Conservation (phyloP, 1,140 invertebrate species). For the Cephus cinctus region DNA sequence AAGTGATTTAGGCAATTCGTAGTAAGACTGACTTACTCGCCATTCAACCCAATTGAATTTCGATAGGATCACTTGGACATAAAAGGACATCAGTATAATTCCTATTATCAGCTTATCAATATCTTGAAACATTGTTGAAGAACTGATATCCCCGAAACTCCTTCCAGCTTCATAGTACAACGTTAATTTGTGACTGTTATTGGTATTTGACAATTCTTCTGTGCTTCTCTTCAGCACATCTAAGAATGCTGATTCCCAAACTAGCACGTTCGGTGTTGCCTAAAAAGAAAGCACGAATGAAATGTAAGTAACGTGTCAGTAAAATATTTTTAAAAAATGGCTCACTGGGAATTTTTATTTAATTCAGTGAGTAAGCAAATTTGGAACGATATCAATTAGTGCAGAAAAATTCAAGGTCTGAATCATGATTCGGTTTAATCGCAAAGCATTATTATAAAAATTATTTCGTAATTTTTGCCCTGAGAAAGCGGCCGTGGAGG, state of each 20-base stretch:
- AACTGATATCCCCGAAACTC: conserved; percentile 73
- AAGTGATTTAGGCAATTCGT: too few species aligned
- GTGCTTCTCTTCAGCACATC: conserved; percentile 51
- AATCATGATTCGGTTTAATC: too few species aligned
- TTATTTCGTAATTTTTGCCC: too few species aligned
- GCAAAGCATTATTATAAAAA: too few species aligned
- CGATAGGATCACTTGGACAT: conserved; percentile 71
- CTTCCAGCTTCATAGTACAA: conserved; percentile 66
- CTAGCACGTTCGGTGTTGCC: conserved; percentile 61
- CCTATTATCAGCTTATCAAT: conserved; percentile 69
- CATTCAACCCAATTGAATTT: conserved; percentile 75
- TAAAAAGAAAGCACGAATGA: conserved; percentile 37
- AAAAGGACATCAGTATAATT: conserved; percentile 70
- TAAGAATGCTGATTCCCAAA: conserved; percentile 69
- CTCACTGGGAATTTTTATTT: too few species aligned
- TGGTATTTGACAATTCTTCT: conserved; percentile 12
- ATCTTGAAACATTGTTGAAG: conserved; percentile 69
- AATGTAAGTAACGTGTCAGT: too few species aligned
- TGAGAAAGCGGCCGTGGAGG: too few species aligned
- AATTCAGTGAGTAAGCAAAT: too few species aligned
- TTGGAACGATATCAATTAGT: too few species aligned
- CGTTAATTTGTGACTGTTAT: conserved; percentile 37
- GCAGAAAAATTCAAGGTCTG: too few species aligned
- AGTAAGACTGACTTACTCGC: conserved; percentile 62
- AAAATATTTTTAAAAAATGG: too few species aligned